phyloP scores from a whole-genome alignment of 2,888 invertebrate species.

The Julus scanicus region DNA sequence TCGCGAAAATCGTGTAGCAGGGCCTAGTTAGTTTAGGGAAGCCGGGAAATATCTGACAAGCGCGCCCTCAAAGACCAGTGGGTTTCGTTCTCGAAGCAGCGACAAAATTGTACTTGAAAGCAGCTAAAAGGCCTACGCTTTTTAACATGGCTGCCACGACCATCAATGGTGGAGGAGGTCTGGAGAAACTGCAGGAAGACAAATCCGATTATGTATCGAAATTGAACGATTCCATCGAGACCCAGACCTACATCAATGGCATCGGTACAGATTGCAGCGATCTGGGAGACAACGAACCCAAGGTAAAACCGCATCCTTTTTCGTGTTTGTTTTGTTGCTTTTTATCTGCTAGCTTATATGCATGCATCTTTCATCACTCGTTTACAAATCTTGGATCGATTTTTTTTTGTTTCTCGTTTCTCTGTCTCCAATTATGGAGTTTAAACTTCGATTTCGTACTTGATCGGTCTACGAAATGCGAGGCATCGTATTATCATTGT shows the following conservation, averaged over 20 bases:
- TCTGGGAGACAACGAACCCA: background rate
- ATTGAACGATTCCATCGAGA: conserved; percentile 48
- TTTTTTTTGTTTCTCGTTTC: background rate
- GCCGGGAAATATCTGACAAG: background rate
- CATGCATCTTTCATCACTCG: background rate
- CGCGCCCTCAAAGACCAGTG: background rate
- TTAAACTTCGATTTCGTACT: background rate
- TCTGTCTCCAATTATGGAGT: background rate
- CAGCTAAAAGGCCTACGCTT: background rate
- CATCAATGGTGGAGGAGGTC: conserved; percentile 36
- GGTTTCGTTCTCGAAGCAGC: background rate
- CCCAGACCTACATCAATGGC: conserved; percentile 51
- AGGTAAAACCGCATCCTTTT: background rate
- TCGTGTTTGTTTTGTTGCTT: background rate
- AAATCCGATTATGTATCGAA: conserved; percentile 40
- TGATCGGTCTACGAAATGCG: background rate
- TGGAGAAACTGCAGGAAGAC: conserved; percentile 28
- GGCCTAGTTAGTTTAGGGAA: background rate
- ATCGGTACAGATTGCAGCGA: conserved; percentile 49
- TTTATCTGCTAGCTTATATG: background rate
- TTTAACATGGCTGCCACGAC: conserved; percentile 41
- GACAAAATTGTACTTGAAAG: conserved; percentile 20
- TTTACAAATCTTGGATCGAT: conserved; percentile 4
- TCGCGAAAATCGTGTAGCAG: background rate
- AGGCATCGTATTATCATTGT: background rate